These are phyloP conservation scores for Trichechus manatus DNA, from an alignment of 2,113 vertebrate genomes.

Conservation along the genomic window DNA sequence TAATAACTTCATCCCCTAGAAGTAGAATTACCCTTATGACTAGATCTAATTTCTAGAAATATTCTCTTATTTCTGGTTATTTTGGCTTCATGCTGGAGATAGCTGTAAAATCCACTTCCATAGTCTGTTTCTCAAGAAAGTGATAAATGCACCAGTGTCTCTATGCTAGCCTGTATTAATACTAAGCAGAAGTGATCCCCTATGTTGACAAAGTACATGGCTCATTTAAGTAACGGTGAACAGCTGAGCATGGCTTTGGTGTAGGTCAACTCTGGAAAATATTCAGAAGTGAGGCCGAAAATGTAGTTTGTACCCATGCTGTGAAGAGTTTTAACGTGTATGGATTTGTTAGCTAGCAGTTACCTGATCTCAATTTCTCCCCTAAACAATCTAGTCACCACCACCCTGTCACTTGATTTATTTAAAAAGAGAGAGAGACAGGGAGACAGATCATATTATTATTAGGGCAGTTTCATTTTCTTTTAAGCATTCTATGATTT, in stretches of 20 bases:
- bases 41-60: not conserved
- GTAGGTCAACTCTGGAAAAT: not conserved
- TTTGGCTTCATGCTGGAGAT: not conserved
- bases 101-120: not conserved
- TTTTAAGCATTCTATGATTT: not conserved
- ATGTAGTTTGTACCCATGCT: not conserved
- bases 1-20: not conserved
- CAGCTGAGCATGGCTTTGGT: not conserved
- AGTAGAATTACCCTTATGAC: not conserved
- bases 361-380: not conserved
- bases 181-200: not conserved
- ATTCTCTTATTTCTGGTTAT: not conserved
- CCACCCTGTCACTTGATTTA: not conserved
- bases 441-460: too few relatives aligned
- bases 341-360: not conserved
- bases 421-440: not conserved
- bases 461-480: not conserved
- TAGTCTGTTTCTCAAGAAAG: not conserved
- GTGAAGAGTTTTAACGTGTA: not conserved
- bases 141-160: not conserved
- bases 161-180: not conserved
- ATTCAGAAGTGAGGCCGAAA: not conserved
- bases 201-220: not conserved
- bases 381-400: not conserved
- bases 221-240: slow-evolving; percentile 25